Percentiles rank a stretch among this genome's conserved stretches.
These are phyloP conservation scores for Rhinichthys osculus DNA, from an alignment of 2,797 vertebrate genomes.

Conservation along the genomic window DNA sequence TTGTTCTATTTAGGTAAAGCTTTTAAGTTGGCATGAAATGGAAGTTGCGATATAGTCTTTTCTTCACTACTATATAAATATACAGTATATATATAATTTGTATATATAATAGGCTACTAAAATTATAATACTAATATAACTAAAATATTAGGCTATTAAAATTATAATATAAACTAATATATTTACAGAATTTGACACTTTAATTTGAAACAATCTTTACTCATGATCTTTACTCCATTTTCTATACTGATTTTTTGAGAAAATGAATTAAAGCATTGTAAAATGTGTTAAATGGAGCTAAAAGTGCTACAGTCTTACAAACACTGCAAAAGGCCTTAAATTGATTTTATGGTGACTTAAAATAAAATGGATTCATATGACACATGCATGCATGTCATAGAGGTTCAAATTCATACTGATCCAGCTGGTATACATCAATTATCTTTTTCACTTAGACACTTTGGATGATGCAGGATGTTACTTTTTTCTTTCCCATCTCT, in stretches of 20 bases:
- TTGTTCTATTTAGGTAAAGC: not conserved
- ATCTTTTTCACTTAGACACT: not conserved
- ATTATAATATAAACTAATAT: too few relatives aligned
- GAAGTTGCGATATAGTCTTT: not conserved
- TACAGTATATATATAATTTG: too few relatives aligned
- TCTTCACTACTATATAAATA: not conserved
- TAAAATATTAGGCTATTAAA: too few relatives aligned
- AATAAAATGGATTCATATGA: not conserved
- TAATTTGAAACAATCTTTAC: too few relatives aligned
- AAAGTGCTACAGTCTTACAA: not conserved
- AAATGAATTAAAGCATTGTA: not conserved
- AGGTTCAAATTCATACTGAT: not conserved
- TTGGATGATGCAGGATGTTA: not conserved
- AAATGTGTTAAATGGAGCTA: not conserved
- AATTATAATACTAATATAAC: too few relatives aligned
- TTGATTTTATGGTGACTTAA: too few relatives aligned
- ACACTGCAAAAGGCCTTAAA: too few relatives aligned
- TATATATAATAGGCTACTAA: too few relatives aligned
- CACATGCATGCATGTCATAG: not conserved
- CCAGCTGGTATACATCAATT: not conserved
- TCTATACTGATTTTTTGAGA: not conserved
- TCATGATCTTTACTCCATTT: not conserved
- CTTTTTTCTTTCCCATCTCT: not conserved
- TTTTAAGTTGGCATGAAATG: not conserved
- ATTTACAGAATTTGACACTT: too few relatives aligned